Base-by-base conservation (phyloP, 2,797 vertebrate genomes). In the Artibeus jamaicensis region DNA sequence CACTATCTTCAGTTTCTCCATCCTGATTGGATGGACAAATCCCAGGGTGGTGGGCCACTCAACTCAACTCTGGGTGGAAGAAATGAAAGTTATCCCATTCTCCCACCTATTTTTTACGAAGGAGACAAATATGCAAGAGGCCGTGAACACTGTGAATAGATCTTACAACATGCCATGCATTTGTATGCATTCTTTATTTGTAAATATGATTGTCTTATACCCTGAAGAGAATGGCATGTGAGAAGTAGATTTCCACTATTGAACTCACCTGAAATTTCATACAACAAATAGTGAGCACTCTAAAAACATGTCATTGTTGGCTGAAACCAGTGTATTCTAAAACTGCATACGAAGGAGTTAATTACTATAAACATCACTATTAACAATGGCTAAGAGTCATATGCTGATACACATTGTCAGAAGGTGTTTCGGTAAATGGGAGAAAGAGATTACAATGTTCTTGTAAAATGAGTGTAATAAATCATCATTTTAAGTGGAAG, bases 401-500 rank as follows among this genome's bases (percentile, higher is more conserved):
- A 48, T 39, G 21, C n/a, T 37, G 4, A 83, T 48, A 59, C 6
- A 24, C 55, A 32, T 1, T 14, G 0, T 78, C 15, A 48, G 68
- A 48, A 79, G 1, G 3, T 55, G 0, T 71, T 79, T 32, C 1
- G 50, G 10, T 85, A 81, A 76, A 89, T n/a, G 3, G 19, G 14
- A 89, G 59, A 44, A 57, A 59, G 12, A n/a, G 2, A 62, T 32
- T 67, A 11, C 74, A 86, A 62, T 26, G 15, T 42, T 93, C 85
- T 65, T 79, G 48, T 29, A 29, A 92, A 90, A 79, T n/a, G 32
- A 89, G 11, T n/a, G 53, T 46, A 70, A 11, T 48, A 85, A 86
- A n/a, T 65, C 74, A 92, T 78, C 6, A 21, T 86, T 91, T 93
- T 62, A 39, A 37, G 37, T n/a, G 19, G 53, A 92, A 89, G 9